A percentile compares a stretch with the other conserved stretches of the same genome.
Evolutionary conservation across 2,113 vertebrate species (phyloP).

Genomic region (Hystrix brachyura): DNA sequence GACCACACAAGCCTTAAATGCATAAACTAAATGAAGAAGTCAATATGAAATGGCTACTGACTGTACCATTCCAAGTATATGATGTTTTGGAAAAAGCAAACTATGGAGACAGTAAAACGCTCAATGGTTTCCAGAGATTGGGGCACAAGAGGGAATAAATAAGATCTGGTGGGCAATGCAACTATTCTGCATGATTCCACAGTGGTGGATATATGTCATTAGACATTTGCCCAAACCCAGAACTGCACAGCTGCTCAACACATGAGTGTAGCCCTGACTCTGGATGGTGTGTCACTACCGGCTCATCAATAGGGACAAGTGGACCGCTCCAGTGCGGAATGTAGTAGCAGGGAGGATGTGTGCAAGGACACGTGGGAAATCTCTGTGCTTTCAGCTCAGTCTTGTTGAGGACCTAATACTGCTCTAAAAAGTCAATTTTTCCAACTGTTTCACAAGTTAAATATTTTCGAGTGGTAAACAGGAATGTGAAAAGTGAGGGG

Average conservation of each 20-base stretch:
- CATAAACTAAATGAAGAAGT: neutral
- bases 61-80: neutral
- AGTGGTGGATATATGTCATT: neutral
- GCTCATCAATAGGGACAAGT: neutral
- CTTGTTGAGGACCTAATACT: neutral
- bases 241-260: neutral
- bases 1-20: neutral
- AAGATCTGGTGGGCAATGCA: neutral
- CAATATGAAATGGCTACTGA: neutral
- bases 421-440: neutral
- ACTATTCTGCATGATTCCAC: neutral
- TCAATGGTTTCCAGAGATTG: neutral
- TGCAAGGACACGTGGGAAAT: neutral
- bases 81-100: neutral
- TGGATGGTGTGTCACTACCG: neutral
- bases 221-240: neutral
- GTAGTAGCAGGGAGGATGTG: neutral
- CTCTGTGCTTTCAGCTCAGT: neutral
- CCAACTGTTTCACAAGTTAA: neutral
- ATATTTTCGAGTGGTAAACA: neutral
- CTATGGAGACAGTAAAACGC: neutral
- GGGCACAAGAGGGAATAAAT: no score
- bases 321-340: neutral
- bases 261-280: neutral
- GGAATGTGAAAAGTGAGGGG: neutral